Evolutionary conservation across 2,797 vertebrate species (phyloP), one percentile per base, ranked within the genome.

Genomic region (Oophaga sylvatica): DNA sequence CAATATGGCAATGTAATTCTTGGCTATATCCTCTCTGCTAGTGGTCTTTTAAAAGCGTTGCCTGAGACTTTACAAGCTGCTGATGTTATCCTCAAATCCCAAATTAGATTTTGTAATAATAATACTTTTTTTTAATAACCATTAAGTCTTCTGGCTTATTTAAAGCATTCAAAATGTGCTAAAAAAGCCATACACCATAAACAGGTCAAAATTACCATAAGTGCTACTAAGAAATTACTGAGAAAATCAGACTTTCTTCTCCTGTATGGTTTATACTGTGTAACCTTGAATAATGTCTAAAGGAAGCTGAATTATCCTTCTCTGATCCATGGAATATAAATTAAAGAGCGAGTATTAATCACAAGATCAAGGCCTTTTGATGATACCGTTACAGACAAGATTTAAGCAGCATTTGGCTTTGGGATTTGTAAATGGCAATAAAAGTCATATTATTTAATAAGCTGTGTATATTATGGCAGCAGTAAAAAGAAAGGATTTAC

Each of bases 381-480:
- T 89, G 83, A 82, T 83, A 85, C 87, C 71, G 85, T 89, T 85
- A 89, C 71, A 79, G 35, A 68, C 80, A 78, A 78, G 84, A 86
- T 86, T 89, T 89, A 86, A 86, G 82, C 73, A 67, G 35, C 71
- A 81, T 89, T 82, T 89, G 80, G 84, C 56, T 79, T 80, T 86
- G 88, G 84, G 88, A 89, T 86, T 89, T 85, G 71, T 89, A 86
- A 86, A 78, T 76, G 80, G 80, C 84, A 86, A 85, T 88, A 88
- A 84, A 88, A 84, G 82, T 84, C 87, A 88, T 62, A 80, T 88
- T 77, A 75, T 81, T 88, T 88, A 88, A 88, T 88, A 88, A 80
- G 29, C 31, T 7, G 41, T 85, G 87, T 75, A 75, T 85, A 84
- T 84, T 80, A 85, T 80, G 60, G 57, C 29, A 85, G 63, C 76